Evolutionary conservation across 2,113 vertebrate genomes (phyloP).

Genomic region (Rhabdornis inornatus): DNA sequence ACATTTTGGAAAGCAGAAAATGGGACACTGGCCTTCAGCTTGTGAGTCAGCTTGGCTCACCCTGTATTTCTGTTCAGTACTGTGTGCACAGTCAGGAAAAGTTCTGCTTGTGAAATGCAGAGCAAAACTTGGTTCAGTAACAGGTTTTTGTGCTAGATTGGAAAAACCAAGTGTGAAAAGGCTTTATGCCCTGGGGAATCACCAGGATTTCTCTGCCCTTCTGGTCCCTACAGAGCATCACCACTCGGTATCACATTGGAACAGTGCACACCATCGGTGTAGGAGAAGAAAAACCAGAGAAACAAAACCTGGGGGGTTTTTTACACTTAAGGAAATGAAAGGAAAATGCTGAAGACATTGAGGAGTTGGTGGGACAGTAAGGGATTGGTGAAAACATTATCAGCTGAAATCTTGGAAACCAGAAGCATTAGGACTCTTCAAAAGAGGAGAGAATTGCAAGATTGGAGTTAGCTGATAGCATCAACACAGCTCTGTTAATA

Average conservation of each 20-base stretch:
- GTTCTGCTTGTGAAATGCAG: background rate
- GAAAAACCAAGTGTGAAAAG: background rate
- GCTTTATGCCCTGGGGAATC: background rate
- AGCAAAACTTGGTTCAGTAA: background rate
- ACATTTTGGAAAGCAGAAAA: background rate
- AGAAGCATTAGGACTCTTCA: background rate
- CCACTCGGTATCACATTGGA: background rate
- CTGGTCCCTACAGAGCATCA: background rate
- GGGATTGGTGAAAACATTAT: background rate
- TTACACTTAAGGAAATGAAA: background rate
- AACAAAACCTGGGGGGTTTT: background rate
- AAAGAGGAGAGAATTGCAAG: background rate
- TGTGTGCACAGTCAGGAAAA: background rate
- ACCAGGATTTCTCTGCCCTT: background rate
- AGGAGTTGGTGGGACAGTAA: background rate
- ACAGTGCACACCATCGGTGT: accelerated
- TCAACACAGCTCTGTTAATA: background rate
- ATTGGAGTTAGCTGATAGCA: background rate
- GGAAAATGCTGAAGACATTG: background rate
- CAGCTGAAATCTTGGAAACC: background rate
- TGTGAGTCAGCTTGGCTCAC: background rate
- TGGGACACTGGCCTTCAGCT: background rate
- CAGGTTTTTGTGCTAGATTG: background rate
- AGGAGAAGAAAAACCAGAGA: background rate
- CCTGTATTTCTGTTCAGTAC: background rate